Conservation (phyloP, 2,797 vertebrate species). For the Pseudotriccus pelzelni region DNA sequence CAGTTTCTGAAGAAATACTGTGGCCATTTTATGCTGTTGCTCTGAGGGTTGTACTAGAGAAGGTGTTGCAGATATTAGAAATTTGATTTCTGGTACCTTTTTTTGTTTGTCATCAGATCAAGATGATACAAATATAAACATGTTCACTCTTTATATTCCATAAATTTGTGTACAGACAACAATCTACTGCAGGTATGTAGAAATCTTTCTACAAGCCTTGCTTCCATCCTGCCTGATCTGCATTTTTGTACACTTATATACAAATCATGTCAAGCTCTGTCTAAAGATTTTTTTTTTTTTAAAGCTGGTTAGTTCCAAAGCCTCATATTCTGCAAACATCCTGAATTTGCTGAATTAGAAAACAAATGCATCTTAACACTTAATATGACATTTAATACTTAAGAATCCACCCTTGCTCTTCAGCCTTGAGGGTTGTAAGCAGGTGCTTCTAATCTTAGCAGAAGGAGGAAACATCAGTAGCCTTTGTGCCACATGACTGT, state of each 20-base stretch:
- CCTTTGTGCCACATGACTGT: not conserved
- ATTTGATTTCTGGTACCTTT: not conserved
- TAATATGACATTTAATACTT: not conserved
- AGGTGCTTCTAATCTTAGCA: not conserved
- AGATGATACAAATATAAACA: not conserved
- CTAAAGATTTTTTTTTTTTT: not conserved
- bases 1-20: not conserved
- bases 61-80: not conserved
- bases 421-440: not conserved
- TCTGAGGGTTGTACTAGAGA: not conserved
- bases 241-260: not conserved
- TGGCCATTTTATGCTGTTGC: not conserved
- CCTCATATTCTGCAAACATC: not conserved
- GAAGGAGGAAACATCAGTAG: not conserved
- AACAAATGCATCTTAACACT: not conserved
- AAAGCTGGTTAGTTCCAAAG: not conserved
- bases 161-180: not conserved
- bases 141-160: fast-evolving
- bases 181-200: not conserved
- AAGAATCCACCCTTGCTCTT: not conserved
- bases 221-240: not conserved
- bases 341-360: not conserved
- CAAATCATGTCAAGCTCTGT: not conserved
- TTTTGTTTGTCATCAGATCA: not conserved
- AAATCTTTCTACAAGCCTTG: not conserved